These are phyloP conservation scores for Axis porcinus DNA, from an alignment of 2,113 vertebrate species.

Conservation along the genomic window DNA sequence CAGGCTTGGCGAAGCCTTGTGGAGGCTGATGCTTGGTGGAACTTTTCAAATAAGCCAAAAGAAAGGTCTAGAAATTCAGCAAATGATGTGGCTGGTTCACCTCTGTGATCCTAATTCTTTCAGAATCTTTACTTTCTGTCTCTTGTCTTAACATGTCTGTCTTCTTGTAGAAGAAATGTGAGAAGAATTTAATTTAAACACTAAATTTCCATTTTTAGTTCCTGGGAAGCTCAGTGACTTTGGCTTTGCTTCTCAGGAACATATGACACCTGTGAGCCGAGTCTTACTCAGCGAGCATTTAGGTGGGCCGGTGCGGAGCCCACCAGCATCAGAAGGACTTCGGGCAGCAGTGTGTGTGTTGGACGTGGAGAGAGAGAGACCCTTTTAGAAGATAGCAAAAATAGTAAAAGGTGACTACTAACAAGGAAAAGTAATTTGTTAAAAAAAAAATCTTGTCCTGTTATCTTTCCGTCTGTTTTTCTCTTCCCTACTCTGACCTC, in stretches of 20 bases:
- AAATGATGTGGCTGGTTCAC: background rate
- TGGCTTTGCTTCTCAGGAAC: background rate
- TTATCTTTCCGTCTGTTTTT: background rate
- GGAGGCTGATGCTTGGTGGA: background rate
- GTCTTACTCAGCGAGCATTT: background rate
- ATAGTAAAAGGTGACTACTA: background rate
- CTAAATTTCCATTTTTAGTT: background rate
- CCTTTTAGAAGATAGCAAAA: background rate
- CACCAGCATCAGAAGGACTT: background rate
- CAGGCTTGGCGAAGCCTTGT: slow-evolving; percentile 42
- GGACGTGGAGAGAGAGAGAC: background rate
- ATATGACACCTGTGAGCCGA: background rate
- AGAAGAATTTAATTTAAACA: background rate
- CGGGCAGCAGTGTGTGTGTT: background rate
- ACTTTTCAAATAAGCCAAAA: slow-evolving; percentile 49
- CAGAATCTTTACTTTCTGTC: background rate
- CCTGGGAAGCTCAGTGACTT: background rate
- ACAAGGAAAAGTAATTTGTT: background rate
- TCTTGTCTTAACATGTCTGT: background rate
- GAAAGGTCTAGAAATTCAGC: background rate
- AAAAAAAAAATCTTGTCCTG: background rate
- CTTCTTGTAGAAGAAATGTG: slow-evolving; percentile 3
- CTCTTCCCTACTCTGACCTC: rapidly evolving
- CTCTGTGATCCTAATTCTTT: background rate
- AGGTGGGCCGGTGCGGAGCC: background rate